These are phyloP conservation scores for Neuroscelio doddi DNA, from an alignment of 2,888 invertebrate genomes.

Conservation along the genomic window DNA sequence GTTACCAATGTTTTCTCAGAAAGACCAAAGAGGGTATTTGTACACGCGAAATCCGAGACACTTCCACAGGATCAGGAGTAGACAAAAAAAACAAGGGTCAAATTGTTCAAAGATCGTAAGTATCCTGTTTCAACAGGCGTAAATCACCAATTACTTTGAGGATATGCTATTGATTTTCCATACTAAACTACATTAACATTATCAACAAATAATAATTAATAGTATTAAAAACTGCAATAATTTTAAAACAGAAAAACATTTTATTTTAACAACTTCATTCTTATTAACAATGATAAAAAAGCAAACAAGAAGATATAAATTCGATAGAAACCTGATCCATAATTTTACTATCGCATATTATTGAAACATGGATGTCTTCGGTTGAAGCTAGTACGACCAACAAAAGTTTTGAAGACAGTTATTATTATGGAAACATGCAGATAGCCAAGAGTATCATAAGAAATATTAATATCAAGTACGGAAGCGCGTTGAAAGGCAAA, in stretches of 20 bases:
- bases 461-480: background rate
- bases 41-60: slow-evolving; percentile 31
- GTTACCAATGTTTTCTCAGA: slow-evolving; percentile 55
- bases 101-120: background rate
- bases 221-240: no score
- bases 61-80: slow-evolving; percentile 6
- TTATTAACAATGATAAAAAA: no score
- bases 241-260: no score
- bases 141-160: slow-evolving; percentile 5
- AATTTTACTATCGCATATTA: background rate
- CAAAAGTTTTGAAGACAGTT: background rate
- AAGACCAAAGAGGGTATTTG: slow-evolving; percentile 41
- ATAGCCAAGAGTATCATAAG: background rate
- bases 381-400: background rate
- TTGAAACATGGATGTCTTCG: background rate
- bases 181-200: background rate
- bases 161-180: background rate
- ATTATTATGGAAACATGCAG: background rate
- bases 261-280: no score
- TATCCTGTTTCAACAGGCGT: background rate
- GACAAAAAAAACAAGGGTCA: slow-evolving; percentile 13
- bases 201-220: no score
- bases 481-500: background rate
- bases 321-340: background rate
- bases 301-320: no score